Evolutionary conservation across 2,888 invertebrate species (phyloP), one percentile per base, ranked within the genome.

Genomic region (Melitaea athalia): DNA sequence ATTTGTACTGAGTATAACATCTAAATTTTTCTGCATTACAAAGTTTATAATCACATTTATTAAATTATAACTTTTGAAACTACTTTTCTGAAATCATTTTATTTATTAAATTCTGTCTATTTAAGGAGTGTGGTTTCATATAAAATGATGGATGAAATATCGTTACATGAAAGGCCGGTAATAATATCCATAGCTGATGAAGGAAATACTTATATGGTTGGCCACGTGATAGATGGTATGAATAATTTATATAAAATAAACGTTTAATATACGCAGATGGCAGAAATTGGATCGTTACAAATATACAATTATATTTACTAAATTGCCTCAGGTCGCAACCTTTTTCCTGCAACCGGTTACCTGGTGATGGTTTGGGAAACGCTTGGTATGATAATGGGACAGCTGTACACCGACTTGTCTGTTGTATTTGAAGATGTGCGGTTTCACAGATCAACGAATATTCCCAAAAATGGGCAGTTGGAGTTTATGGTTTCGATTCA

Each of bases 271-370:
- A 8, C 8, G 8, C 6, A 38, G 8, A 7, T 47, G 7, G 14
- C n/a, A 5, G n/a, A 4, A 5, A 12, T n/a, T n/a, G n/a, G 5
- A 47, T 42, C 57, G 14, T 38, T 12, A 38, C 8, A 8, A 7
- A 7, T 38, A 7, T 38, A 38, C 38, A 38, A 38, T 38, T 0
- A 38, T 38, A 38, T 8, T 38, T 38, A 38, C 8, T 38, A 3
- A 38, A 38, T 38, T 38, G 8, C 38, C 8, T 4, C 73, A 94
- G 96, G 95, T 8, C 94, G 97, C 70, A 95, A 96, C 78, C 84
- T 97, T 2, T 95, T 96, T 78, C 98, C 98, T 0, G 98, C 98
- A 0, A 97, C 98, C 0, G 96, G 96, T 15, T 97, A 97, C 83
- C 87, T 98, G 77, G 91, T 94, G 50, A 88, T 96, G n/a, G 96